Evolutionary conservation across 2,888 invertebrate species (phyloP).

Genomic region (Opisthograptis luteolata): DNA sequence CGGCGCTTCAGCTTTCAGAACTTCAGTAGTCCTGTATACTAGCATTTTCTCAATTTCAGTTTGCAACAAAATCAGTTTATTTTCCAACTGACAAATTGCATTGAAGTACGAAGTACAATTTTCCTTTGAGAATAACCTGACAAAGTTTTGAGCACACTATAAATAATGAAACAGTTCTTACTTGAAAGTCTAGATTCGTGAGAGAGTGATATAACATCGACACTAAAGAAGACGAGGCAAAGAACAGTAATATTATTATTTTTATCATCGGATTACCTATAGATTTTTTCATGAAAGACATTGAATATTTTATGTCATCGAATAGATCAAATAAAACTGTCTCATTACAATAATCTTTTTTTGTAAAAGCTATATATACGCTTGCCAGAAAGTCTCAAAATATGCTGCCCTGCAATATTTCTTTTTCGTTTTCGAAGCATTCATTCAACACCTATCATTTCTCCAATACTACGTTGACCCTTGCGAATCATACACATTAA

Average conservation of each 20-base stretch:
- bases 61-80: conserved; percentile 81
- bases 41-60: conserved; percentile 78
- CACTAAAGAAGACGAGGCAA: no score
- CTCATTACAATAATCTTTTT: no score
- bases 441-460: neutral
- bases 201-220: neutral
- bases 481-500: neutral
- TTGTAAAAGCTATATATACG: no score
- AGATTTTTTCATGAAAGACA: no score
- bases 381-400: no score
- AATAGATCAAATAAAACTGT: no score
- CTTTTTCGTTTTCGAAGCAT: no score
- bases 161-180: conserved; percentile 42
- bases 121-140: conserved; percentile 68
- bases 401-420: no score
- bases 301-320: no score
- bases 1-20: conserved; percentile 56
- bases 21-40: conserved; percentile 60
- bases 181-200: conserved; percentile 17
- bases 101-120: conserved; percentile 71
- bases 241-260: no score
- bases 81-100: conserved; percentile 77
- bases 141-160: conserved; percentile 57
- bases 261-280: no score
- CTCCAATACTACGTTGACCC: neutral